Evolutionary conservation across 2,113 vertebrate genomes (phyloP).

Genomic region (Benitochromis conjunctus): DNA sequence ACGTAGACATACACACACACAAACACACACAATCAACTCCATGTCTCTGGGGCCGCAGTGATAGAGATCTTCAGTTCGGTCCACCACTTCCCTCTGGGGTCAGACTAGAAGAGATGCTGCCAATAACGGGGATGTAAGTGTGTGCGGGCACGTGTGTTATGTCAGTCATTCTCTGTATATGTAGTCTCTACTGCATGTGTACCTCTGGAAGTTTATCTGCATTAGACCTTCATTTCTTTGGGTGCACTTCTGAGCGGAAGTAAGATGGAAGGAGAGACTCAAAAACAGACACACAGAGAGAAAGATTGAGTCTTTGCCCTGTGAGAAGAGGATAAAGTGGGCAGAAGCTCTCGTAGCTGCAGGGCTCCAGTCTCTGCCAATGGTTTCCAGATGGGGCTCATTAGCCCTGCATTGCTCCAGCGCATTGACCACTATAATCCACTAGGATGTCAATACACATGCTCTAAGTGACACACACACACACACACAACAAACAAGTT

Average conservation of each 20-base stretch:
- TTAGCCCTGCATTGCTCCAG: conserved; percentile 75
- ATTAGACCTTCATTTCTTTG: conserved; percentile 11
- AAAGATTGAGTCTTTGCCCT: conserved; percentile 31
- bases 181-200: not conserved
- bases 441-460: conserved; percentile 28
- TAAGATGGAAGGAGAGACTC: not conserved
- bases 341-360: conserved; percentile 68
- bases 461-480: not conserved
- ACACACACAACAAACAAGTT: too few species aligned
- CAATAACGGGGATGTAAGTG: conserved; percentile 33
- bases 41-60: conserved; percentile 54
- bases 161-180: conserved; percentile 46
- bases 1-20: not conserved
- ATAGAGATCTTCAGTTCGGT: conserved; percentile 64
- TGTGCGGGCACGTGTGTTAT: not conserved
- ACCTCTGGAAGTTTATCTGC: conserved; percentile 19
- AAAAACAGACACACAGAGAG: not conserved
- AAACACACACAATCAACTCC: conserved; percentile 47
- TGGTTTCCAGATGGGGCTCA: conserved; percentile 92
- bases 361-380: conserved; percentile 79
- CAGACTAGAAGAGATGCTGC: conserved; percentile 62
- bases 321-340: conserved; percentile 49
- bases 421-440: conserved; percentile 69
- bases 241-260: not conserved
- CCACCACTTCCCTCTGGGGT: conserved; percentile 64